Percentiles rank a stretch among this genome's conserved stretches.
Conservation (phyloP, 1,140 invertebrate species). For the Platyscapa corneri region DNA sequence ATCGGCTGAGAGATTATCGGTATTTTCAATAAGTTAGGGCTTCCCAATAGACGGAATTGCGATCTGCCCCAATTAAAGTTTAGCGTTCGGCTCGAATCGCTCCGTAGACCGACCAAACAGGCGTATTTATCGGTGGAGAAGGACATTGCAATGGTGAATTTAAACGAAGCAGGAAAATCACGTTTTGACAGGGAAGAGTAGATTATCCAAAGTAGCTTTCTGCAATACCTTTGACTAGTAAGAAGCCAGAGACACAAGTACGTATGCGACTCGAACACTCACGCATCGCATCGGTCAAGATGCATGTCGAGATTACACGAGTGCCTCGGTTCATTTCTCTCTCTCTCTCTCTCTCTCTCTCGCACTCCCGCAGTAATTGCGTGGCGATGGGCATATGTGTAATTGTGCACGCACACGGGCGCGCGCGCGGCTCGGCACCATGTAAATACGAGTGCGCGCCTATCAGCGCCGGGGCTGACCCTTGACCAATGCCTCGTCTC, state of each 20-base stretch:
- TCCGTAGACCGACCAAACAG: no score
- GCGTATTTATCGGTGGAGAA: no score
- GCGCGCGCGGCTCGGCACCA: not conserved
- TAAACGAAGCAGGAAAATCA: not conserved
- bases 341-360: not conserved
- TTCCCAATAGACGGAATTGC: not conserved
- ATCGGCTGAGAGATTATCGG: not conserved
- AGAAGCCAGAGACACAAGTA: no score
- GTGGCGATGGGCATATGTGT: not conserved
- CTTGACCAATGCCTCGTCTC: slow-evolving; percentile 17
- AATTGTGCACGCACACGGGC: not conserved
- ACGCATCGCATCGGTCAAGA: not conserved
- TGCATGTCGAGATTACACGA: not conserved
- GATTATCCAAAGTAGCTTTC: no score
- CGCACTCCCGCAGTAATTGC: not conserved
- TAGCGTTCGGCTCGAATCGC: no score
- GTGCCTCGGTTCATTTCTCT: not conserved
- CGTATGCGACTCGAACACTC: not conserved
- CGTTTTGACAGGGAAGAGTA: not conserved
- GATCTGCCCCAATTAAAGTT: no score
- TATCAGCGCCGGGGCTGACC: slow-evolving; percentile 34
- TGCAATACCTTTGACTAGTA: not conserved
- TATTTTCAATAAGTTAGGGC: not conserved
- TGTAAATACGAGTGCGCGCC: not conserved
- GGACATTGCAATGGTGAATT: no score